These are phyloP conservation scores for Osmerus eperlanus DNA, from an alignment of 2,113 vertebrate species.

Conservation along the genomic window DNA sequence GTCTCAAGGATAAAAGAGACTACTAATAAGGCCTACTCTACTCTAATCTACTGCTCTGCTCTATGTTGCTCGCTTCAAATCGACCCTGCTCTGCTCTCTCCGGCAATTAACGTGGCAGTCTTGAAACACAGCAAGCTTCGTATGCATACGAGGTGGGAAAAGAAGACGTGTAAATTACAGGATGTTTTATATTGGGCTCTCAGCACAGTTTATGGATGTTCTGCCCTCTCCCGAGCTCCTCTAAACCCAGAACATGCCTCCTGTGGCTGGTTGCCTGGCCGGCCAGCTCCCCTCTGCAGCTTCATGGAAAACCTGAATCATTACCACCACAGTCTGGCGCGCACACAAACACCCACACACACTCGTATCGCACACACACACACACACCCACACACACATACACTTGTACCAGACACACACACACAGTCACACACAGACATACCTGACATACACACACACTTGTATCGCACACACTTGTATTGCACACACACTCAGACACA, in stretches of 20 bases:
- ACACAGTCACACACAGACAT: conserved; percentile 3
- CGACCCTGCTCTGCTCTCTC: background rate
- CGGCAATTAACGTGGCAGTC: conserved; percentile 53
- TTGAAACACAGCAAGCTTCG: conserved; percentile 47
- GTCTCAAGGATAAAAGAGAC: too few relatives aligned
- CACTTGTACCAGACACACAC: conserved; percentile 12
- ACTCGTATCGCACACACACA: conserved; percentile 16
- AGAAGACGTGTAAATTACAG: conserved; percentile 48
- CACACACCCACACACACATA: conserved; percentile 28
- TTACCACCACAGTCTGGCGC: conserved; percentile 44
- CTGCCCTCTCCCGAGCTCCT: conserved; percentile 18
- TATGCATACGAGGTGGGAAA: conserved; percentile 53
- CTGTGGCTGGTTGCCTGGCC: background rate
- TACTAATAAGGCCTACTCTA: too few relatives aligned
- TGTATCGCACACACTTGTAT: too few relatives aligned
- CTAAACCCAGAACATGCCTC: background rate
- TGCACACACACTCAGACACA: too few relatives aligned
- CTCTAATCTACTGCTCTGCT: conserved; percentile 7
- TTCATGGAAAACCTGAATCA: conserved; percentile 76
- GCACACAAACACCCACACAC: conserved; percentile 31
- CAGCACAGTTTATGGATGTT: conserved; percentile 49
- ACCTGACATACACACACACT: background rate
- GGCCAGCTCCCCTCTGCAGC: conserved; percentile 47
- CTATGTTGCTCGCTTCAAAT: background rate
- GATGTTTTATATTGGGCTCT: conserved; percentile 51